These are phyloP conservation scores for Bathybates hornii DNA, from an alignment of 2,113 vertebrate species.

Conservation along the genomic window DNA sequence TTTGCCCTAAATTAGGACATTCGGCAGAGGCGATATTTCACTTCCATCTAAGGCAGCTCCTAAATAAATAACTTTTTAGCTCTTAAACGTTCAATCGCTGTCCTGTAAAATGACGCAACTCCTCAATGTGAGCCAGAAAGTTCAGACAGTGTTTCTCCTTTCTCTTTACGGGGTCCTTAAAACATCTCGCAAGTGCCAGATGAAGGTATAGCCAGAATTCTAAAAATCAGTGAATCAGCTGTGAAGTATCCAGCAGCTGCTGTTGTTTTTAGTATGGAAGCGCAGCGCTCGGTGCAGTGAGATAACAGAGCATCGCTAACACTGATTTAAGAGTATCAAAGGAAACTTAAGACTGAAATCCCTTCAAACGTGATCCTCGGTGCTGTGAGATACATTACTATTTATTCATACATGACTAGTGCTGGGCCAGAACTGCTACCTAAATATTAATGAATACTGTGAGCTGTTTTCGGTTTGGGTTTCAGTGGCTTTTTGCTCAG, in stretches of 20 bases:
- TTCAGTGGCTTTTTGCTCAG: not conserved
- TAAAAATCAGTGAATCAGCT: not conserved
- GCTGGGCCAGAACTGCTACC: not conserved
- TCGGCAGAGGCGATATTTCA: fast-evolving
- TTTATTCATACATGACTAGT: slow-evolving; percentile 20
- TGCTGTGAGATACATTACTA: slow-evolving; percentile 1
- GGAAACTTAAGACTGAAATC: slow-evolving; percentile 11
- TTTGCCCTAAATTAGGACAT: not conserved
- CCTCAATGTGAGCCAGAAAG: not conserved
- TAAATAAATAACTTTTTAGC: not conserved
- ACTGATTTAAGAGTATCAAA: slow-evolving; percentile 36
- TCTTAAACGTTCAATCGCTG: not conserved
- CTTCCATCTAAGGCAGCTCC: not conserved
- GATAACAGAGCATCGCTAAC: not conserved
- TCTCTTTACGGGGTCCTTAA: not conserved
- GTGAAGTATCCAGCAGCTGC: not conserved
- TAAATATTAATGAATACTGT: slow-evolving; percentile 9
- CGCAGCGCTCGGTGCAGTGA: not conserved
- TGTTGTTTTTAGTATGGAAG: not conserved
- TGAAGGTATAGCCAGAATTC: not conserved
- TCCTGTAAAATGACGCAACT: not conserved
- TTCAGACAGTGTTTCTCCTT: not conserved
- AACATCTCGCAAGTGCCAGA: not conserved
- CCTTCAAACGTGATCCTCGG: slow-evolving; percentile 2
- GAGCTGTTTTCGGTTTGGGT: not conserved